These are phyloP conservation scores for Aphelenchoides fujianensis DNA, from an alignment of 1,140 invertebrate genomes.

Conservation along the genomic window DNA sequence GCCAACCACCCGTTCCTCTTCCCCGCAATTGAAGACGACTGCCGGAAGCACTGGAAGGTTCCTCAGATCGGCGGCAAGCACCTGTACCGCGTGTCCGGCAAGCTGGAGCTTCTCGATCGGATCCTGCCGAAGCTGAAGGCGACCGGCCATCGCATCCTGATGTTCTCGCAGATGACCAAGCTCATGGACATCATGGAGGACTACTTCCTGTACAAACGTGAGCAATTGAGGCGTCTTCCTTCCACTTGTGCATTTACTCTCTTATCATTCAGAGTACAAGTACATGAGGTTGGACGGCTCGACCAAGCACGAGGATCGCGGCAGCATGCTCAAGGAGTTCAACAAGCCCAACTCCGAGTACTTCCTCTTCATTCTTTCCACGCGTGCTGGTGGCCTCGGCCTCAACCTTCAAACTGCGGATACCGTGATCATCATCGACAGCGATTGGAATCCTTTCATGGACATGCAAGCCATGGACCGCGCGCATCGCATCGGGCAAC, in stretches of 20 bases:
- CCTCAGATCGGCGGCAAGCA: conserved; percentile 66
- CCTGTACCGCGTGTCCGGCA: conserved; percentile 86
- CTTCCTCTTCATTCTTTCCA: conserved; percentile 94
- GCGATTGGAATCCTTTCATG: too few relatives aligned
- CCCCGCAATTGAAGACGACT: conserved; percentile 94
- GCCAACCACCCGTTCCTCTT: conserved; percentile 99
- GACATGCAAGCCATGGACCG: conserved; percentile 96
- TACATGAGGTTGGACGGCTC: conserved; percentile 81
- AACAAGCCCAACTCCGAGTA: conserved; percentile 84
- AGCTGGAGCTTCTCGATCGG: conserved; percentile 96
- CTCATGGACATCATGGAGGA: conserved; percentile 99
- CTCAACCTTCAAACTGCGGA: conserved; percentile 99
- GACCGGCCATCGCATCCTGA: conserved; percentile 82
- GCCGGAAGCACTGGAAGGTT: conserved; percentile 52
- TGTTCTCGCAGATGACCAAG: conserved; percentile 99
- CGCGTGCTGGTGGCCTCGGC: conserved; percentile 93
- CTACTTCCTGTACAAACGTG: conserved; percentile 83
- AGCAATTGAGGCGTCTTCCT: too few relatives aligned
- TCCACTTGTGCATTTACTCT: too few relatives aligned
- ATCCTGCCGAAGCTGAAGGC: conserved; percentile 91
- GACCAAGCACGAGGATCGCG: conserved; percentile 95
- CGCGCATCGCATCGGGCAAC: conserved; percentile 94
- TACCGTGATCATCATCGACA: conserved; percentile 99
- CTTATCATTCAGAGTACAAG: too few relatives aligned
- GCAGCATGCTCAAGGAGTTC: conserved; percentile 84